phyloP scores from a whole-genome alignment of 2,113 vertebrate species.

The Podocnemis expansa region DNA sequence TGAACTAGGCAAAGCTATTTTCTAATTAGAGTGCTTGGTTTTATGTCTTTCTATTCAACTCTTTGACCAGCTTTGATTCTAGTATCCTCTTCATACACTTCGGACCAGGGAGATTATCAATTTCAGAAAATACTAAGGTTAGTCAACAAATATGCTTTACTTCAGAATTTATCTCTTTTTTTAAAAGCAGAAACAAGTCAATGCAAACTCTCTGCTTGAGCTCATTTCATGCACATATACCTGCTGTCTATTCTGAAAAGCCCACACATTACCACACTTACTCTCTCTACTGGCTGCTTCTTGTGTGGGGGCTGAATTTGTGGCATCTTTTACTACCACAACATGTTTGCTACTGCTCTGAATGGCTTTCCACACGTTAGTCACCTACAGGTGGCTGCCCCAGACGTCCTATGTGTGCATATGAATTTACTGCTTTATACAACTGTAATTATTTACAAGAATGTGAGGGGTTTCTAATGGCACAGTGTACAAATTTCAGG shows the following conservation, averaged over 20 bases:
- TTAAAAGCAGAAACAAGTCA: background rate
- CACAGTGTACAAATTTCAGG: background rate
- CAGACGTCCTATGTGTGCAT: background rate
- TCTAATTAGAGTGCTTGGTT: background rate
- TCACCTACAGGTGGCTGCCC: background rate
- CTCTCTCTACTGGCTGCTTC: background rate
- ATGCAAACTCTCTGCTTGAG: background rate
- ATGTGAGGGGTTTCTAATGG: background rate
- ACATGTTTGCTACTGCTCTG: background rate
- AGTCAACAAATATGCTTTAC: background rate
- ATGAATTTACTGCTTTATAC: background rate
- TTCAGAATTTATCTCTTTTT: no score
- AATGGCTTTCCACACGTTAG: background rate
- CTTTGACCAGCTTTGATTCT: background rate
- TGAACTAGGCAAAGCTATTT: background rate
- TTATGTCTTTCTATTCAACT: background rate
- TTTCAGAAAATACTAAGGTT: background rate
- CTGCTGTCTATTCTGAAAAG: background rate
- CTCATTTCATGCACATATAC: background rate
- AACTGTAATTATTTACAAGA: background rate
- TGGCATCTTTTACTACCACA: background rate
- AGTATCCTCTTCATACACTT: background rate
- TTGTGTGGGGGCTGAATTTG: background rate
- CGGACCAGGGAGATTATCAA: background rate
- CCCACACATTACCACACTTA: background rate